Evolutionary conservation across 2,888 invertebrate genomes (phyloP).

Genomic region (Cinara cedri): DNA sequence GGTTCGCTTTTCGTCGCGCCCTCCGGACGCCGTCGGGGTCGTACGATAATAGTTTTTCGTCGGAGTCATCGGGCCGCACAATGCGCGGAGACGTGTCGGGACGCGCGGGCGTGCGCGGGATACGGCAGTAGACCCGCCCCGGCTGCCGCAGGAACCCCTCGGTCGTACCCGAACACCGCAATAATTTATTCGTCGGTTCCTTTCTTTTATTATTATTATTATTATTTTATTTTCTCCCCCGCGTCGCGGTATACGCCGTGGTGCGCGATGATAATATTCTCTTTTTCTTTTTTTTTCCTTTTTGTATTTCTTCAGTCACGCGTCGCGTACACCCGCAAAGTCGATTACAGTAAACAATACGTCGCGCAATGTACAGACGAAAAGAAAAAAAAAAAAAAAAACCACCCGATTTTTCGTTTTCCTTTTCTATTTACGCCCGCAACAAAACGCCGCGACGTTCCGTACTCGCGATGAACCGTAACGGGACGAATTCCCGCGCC

Average conservation of each 20-base stretch:
- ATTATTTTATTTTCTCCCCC: background rate
- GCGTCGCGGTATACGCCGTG: background rate
- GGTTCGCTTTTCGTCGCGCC: slow-evolving; percentile 32
- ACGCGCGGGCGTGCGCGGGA: slow-evolving; percentile 28
- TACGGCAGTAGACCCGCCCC: slow-evolving; percentile 7
- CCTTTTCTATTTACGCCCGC: background rate
- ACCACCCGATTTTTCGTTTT: slow-evolving; percentile 39
- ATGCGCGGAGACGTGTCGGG: background rate
- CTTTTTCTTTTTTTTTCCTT: slow-evolving; percentile 1
- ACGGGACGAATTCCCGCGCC: too few species aligned
- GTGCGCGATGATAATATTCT: slow-evolving; percentile 4
- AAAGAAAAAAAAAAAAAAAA: background rate
- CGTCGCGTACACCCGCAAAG: slow-evolving; percentile 37
- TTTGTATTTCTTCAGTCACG: slow-evolving; percentile 47
- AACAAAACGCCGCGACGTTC: too few species aligned
- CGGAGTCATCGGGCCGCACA: slow-evolving; percentile 27
- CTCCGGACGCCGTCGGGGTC: slow-evolving; percentile 30
- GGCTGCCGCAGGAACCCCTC: slow-evolving; percentile 35
- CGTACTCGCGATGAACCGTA: too few species aligned
- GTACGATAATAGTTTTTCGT: slow-evolving; percentile 46
- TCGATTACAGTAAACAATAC: slow-evolving; percentile 50
- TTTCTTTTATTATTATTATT: slow-evolving; percentile 6
- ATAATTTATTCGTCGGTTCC: slow-evolving; percentile 55
- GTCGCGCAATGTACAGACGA: background rate
- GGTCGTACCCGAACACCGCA: background rate